Percentiles rank a stretch among this genome's conserved stretches.
These are phyloP conservation scores for Oplegnathus fasciatus DNA, from an alignment of 2,113 vertebrate species.

Conservation along the genomic window DNA sequence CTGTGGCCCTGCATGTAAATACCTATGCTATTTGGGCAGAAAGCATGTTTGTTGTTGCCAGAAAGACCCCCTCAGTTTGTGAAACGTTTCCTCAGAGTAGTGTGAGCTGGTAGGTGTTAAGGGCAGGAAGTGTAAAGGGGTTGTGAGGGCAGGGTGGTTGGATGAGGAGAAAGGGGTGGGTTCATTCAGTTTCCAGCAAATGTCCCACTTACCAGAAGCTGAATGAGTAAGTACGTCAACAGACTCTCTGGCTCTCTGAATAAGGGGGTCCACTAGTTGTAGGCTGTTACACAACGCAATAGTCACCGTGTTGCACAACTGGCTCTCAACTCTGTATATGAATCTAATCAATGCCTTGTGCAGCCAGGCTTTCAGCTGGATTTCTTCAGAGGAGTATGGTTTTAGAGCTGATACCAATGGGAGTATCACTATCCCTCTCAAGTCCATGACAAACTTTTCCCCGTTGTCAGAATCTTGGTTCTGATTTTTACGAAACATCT, in stretches of 20 bases:
- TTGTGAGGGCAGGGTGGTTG: conserved; percentile 57
- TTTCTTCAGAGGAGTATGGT: conserved; percentile 51
- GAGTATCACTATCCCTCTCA: conserved; percentile 59
- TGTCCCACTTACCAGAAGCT: conserved; percentile 74
- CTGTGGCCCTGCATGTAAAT: conserved; percentile 47
- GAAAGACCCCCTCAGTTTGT: conserved; percentile 40
- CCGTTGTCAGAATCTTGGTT: conserved; percentile 44
- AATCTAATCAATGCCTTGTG: conserved; percentile 60
- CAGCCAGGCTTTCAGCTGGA: conserved; percentile 63
- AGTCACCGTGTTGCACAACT: conserved; percentile 66
- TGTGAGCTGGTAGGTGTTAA: conserved; percentile 61
- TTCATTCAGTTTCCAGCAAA: conserved; percentile 70
- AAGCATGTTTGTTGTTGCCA: conserved; percentile 50
- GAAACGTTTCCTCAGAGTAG: conserved; percentile 55
- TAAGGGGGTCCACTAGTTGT: conserved; percentile 34
- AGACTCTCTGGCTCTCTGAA: conserved; percentile 53
- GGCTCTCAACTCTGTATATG: conserved; percentile 21
- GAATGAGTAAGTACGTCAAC: conserved; percentile 54
- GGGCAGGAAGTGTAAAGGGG: conserved; percentile 55
- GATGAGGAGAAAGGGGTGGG: conserved; percentile 55
- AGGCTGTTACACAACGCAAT: conserved; percentile 60
- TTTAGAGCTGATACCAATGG: conserved; percentile 57
- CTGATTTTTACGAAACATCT: conserved; percentile 43
- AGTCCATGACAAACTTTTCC: conserved; percentile 40
- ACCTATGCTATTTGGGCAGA: conserved; percentile 26